These are phyloP conservation scores for Gadopsis marmoratus DNA, from an alignment of 2,797 vertebrate genomes.

Conservation along the genomic window DNA sequence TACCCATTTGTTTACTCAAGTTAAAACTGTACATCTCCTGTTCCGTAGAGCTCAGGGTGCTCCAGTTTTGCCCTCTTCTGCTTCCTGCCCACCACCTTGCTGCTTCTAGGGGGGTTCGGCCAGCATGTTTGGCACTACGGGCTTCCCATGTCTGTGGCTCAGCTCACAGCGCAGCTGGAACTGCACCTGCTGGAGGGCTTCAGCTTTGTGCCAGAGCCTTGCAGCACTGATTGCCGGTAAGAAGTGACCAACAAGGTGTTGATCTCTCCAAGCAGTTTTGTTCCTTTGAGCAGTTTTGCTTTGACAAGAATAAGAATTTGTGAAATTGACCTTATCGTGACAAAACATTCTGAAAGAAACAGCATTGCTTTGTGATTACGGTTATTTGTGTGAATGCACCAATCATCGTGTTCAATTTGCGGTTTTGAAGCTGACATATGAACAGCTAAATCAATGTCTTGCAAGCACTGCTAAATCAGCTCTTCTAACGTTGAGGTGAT, in stretches of 20 bases:
- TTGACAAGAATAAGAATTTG: neutral
- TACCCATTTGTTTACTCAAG: neutral
- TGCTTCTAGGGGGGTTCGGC: slow-evolving; percentile 77
- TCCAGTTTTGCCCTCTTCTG: slow-evolving; percentile 65
- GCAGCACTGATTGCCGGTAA: slow-evolving; percentile 84
- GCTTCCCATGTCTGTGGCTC: slow-evolving; percentile 75
- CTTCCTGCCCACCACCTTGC: slow-evolving; percentile 74
- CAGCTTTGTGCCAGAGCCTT: slow-evolving; percentile 67
- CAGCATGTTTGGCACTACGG: slow-evolving; percentile 84
- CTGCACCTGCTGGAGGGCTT: slow-evolving; percentile 81
- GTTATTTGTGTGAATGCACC: neutral
- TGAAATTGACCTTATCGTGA: neutral
- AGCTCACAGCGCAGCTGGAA: slow-evolving; percentile 80
- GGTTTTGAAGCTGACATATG: neutral
- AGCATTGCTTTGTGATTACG: neutral
- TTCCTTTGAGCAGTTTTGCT: neutral
- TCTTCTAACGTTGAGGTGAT: neutral
- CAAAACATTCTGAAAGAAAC: neutral
- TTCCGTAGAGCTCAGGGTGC: slow-evolving; percentile 57
- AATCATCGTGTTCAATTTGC: neutral
- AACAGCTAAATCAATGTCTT: neutral
- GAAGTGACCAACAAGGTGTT: slow-evolving; percentile 13
- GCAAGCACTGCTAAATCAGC: neutral
- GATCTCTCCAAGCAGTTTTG: neutral
- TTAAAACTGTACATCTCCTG: neutral